These are phyloP conservation scores for Tapirus terrestris DNA, from an alignment of 2,113 vertebrate species.

Conservation along the genomic window DNA sequence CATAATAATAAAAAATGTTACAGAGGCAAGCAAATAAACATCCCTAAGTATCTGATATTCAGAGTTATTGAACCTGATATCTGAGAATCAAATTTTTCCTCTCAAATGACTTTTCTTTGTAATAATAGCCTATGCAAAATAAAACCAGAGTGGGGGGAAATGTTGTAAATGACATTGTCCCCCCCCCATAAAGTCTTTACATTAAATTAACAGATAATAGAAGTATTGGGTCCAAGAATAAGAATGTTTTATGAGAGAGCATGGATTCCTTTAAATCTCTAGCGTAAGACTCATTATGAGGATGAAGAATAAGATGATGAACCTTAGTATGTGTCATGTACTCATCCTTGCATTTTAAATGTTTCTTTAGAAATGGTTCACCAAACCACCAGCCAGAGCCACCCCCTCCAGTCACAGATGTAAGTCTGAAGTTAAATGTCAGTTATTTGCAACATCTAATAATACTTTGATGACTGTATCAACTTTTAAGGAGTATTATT, in stretches of 20 bases:
- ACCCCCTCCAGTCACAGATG: slow-evolving; percentile 86
- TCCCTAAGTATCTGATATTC: background rate
- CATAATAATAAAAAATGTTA: background rate
- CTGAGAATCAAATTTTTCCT: slow-evolving; percentile 41
- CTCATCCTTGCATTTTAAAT: slow-evolving; percentile 69
- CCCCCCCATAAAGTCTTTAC: background rate
- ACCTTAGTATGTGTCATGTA: background rate
- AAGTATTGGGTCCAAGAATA: background rate
- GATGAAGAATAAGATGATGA: background rate
- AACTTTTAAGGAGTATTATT: background rate
- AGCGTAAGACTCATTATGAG: background rate
- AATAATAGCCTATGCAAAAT: slow-evolving; percentile 33
- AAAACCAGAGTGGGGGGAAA: background rate
- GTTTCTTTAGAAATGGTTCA: slow-evolving; percentile 93
- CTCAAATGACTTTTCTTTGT: slow-evolving; percentile 25
- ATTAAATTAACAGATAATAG: background rate
- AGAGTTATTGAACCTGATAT: slow-evolving; percentile 25
- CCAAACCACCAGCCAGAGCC: slow-evolving; percentile 91
- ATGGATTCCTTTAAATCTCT: slow-evolving; percentile 27
- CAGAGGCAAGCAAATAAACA: background rate
- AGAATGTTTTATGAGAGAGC: background rate
- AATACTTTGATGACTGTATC: slow-evolving; percentile 15
- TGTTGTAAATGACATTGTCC: background rate
- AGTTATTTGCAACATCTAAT: slow-evolving; percentile 21
- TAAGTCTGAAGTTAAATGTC: slow-evolving; percentile 81